Evolutionary conservation across 2,888 invertebrate species (phyloP).

Genomic region (Rhorus exstirpatorius): DNA sequence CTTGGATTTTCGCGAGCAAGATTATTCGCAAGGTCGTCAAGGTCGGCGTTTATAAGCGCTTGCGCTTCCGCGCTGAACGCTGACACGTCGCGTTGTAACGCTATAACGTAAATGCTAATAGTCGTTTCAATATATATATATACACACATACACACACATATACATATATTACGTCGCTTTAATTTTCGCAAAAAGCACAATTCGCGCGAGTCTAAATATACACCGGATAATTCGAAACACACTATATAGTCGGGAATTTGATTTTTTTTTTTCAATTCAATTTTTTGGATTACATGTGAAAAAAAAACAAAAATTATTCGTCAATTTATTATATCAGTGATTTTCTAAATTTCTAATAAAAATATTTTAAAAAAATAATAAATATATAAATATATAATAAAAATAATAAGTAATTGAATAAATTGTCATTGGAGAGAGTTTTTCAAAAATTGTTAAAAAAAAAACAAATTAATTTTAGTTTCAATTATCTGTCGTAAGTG

Average conservation of each 20-base stretch:
- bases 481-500: no score
- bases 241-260: constrained; percentile 8
- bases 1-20: constrained; percentile 15
- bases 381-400: background rate
- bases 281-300: background rate
- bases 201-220: constrained; percentile 6
- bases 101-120: no score
- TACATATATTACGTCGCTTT: no score
- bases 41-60: constrained; percentile 61
- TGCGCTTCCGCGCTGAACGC: constrained; percentile 40
- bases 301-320: background rate
- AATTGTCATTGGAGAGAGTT: no score
- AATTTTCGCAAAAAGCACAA: constrained; percentile 14
- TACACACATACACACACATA: no score
- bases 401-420: background rate
- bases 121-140: no score
- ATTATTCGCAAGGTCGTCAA: constrained; percentile 59
- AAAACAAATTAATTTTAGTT: no score
- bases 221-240: background rate
- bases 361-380: background rate
- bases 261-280: background rate
- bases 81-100: constrained; percentile 40
- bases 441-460: no score
- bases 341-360: no score
- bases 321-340: background rate